Evolutionary conservation across 2,888 invertebrate genomes (phyloP), one percentile per base, ranked within the genome.

Genomic region (Abrostola tripartita): DNA sequence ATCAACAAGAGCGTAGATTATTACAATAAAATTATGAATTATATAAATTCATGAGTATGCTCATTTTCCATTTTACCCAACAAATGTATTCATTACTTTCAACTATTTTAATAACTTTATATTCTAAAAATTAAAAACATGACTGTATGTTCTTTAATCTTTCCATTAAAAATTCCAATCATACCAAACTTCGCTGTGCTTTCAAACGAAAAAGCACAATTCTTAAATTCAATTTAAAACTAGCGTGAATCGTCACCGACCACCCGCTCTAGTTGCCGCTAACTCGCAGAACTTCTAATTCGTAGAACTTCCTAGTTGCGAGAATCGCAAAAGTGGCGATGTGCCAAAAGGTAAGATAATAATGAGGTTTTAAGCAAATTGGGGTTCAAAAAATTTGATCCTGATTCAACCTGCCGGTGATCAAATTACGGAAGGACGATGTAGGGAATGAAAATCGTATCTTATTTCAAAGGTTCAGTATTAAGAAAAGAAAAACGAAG

Each of bases 301-400:
- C 51, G 1, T 11, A 14, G 41, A 55, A 61, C n/a, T 2, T 0
- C 0, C 1, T 36, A 55, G 36, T 60, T 10, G 42, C 36, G 55
- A 52, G 38, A 62, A 56, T 62, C 42, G 55, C 49, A 47, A 47
- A 24, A 52, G 10, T 52, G 68, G 54, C 54, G 6, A 36, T 5
- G 51, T 47, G 54, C 68, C 54, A 62, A 47, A 55, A 42, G 9
- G 47, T 42, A 14, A 8, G 6, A 12, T 51, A 40, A 42, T 55
- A 52, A 61, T 52, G n/a, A 12, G 37, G 51, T 44, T 50, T 44
- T 2, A 37, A 36, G 54, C 8, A 41, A 55, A 67, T 55, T 65
- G 49, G 52, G 40, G 6, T 5, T 9, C 6, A 24, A 24, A 24
- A 24, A 24, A 24, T 24, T 24, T 24, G 24, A 24, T 24, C 24